Conservation (phyloP, 2,888 invertebrate genomes). For the Hydriomena furcata region DNA sequence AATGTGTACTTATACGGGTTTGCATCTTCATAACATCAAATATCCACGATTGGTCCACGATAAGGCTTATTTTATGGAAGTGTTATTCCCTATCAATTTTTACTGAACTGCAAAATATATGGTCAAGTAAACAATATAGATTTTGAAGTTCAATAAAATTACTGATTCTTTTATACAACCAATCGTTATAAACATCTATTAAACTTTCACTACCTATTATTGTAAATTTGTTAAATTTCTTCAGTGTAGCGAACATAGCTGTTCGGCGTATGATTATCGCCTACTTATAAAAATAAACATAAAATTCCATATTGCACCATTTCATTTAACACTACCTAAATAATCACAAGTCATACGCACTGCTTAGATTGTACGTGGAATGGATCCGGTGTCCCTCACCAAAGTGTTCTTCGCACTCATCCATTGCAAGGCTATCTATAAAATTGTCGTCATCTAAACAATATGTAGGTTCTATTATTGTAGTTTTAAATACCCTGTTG, state of each 20-base stretch:
- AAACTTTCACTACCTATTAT: conserved; percentile 15
- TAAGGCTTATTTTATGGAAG: conserved; percentile 65
- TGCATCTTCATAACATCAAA: conserved; percentile 42
- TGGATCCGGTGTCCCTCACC: conserved; percentile 59
- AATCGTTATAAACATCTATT: conserved; percentile 21
- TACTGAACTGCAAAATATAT: conserved; percentile 29
- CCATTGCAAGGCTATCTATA: conserved; percentile 58
- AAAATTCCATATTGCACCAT: conserved; percentile 56
- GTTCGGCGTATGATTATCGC: conserved; percentile 16
- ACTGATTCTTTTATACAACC: conserved; percentile 17
- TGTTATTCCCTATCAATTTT: conserved; percentile 22
- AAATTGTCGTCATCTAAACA: conserved; percentile 57
- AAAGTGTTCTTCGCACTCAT: conserved; percentile 58
- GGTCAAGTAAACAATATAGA: neutral
- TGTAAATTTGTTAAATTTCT: conserved; percentile 41
- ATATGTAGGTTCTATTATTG: conserved; percentile 64
- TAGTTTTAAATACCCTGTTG: conserved; percentile 77
- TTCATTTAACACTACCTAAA: conserved; percentile 51
- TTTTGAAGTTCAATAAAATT: conserved; percentile 23
- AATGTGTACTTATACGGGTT: conserved; percentile 42
- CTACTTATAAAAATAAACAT: conserved; percentile 25
- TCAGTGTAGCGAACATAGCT: conserved; percentile 33
- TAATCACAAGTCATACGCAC: conserved; percentile 52
- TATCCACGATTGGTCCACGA: conserved; percentile 72
- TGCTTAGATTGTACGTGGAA: conserved; percentile 69